Percentiles rank a stretch among this genome's conserved stretches.
These are phyloP conservation scores for Rhamphomyia laevipes DNA, from an alignment of 2,888 invertebrate genomes.

Conservation along the genomic window DNA sequence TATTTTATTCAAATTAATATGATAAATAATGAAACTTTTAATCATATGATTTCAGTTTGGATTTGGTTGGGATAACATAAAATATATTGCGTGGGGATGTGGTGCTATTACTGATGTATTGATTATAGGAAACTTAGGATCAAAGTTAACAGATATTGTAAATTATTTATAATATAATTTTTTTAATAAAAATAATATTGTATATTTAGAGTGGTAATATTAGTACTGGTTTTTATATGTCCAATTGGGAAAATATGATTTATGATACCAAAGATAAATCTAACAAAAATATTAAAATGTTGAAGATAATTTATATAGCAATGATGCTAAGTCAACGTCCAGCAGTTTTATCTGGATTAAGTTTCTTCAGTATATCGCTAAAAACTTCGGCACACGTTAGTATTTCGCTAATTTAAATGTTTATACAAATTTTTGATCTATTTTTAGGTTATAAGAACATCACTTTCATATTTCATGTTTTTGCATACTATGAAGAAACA, in stretches of 20 bases:
- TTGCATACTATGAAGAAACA: neutral
- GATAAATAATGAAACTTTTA: no score
- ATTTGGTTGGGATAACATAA: no score
- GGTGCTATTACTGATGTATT: neutral
- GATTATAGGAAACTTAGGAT: neutral
- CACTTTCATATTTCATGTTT: neutral
- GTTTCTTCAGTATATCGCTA: neutral
- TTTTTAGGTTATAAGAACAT: neutral
- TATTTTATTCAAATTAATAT: no score
- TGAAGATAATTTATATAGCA: neutral
- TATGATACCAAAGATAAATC: neutral
- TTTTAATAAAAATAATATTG: no score
- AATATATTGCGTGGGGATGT: no score
- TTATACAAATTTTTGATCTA: neutral
- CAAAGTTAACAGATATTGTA: neutral
- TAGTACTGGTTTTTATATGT: neutral
- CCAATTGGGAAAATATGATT: neutral
- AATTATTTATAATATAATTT: neutral
- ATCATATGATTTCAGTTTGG: no score
- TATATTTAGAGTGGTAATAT: neutral
- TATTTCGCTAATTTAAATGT: no score
- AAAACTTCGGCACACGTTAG: neutral
- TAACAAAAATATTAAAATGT: neutral
- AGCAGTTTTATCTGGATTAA: neutral
- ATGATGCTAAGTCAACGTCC: neutral